Percentiles rank a stretch among this genome's conserved stretches.
Conservation (phyloP, 2,113 vertebrate species). For the Erpornis zantholeuca region DNA sequence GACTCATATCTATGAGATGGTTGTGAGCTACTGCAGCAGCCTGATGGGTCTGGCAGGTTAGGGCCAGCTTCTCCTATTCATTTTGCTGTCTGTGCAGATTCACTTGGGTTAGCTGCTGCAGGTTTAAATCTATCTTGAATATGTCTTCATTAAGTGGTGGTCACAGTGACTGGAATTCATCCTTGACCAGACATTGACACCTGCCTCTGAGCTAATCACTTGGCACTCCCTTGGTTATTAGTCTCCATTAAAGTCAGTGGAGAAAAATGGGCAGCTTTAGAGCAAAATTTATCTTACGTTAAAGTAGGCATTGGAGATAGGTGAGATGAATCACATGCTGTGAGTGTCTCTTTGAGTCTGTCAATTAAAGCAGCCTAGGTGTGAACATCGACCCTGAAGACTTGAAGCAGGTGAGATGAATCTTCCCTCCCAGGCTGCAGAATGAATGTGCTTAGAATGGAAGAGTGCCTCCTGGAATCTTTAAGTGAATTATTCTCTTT, state of each 20-base stretch:
- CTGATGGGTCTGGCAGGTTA: not conserved
- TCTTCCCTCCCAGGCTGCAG: not conserved
- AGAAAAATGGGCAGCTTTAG: constrained; percentile 19
- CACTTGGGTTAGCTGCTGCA: not conserved
- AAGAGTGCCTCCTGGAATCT: not conserved
- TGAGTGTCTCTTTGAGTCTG: not conserved
- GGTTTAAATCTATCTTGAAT: not conserved
- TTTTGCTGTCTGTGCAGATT: not conserved
- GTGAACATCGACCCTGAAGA: not conserved
- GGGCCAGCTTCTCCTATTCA: not conserved
- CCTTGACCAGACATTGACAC: constrained; percentile 33
- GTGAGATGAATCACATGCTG: constrained; percentile 35
- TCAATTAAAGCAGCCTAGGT: not conserved
- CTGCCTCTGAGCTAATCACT: not conserved
- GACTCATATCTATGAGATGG: not conserved
- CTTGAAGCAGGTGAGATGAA: not conserved
- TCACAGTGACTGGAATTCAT: constrained; percentile 2
- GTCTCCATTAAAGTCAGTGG: constrained; percentile 24
- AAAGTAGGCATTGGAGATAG: not conserved
- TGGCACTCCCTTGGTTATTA: not conserved
- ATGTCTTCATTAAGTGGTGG: constrained; percentile 11
- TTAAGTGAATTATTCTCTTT: not conserved
- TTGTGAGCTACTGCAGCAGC: not conserved
- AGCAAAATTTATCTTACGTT: constrained; percentile 24
- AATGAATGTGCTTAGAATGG: not conserved